Conservation (phyloP, 2,113 vertebrate genomes). For the Elephantulus edwardii region DNA sequence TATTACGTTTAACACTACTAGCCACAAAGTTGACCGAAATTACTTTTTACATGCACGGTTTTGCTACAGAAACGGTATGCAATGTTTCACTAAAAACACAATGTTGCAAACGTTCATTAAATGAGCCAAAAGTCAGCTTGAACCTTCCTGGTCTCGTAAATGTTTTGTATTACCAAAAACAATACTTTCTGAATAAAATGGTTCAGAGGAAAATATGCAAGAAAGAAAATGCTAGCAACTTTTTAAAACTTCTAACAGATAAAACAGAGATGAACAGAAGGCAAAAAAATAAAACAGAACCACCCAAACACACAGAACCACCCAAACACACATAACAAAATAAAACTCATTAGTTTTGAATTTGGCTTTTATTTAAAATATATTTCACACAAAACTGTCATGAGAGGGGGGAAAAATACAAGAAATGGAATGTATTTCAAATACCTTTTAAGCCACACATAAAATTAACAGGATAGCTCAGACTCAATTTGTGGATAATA, state of each 20-base stretch:
- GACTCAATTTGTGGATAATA: slow-evolving; percentile 43
- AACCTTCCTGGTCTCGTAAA: slow-evolving; percentile 32
- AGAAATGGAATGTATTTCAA: slow-evolving; percentile 63
- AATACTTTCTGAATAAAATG: slow-evolving; percentile 49
- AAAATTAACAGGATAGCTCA: slow-evolving; percentile 54
- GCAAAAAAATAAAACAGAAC: slow-evolving; percentile 9
- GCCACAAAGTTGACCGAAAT: slow-evolving; percentile 11
- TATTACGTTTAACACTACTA: not conserved
- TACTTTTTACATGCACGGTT: not conserved
- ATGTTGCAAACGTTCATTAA: slow-evolving; percentile 5
- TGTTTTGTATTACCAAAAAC: slow-evolving; percentile 28
- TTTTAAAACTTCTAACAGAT: slow-evolving; percentile 22
- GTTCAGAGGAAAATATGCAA: slow-evolving; percentile 55
- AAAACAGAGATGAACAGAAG: slow-evolving; percentile 4
- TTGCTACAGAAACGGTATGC: not conserved
- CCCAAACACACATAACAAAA: too few relatives aligned
- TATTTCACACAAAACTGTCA: slow-evolving; percentile 66
- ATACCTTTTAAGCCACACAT: slow-evolving; percentile 60
- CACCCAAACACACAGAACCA: too few relatives aligned
- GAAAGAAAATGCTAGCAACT: slow-evolving; percentile 57
- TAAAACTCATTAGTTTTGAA: slow-evolving; percentile 27
- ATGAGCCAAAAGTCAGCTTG: slow-evolving; percentile 4
- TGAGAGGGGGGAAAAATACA: slow-evolving; percentile 62
- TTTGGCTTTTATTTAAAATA: slow-evolving; percentile 75
- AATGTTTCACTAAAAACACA: slow-evolving; percentile 16